Conservation (phyloP, 1,140 invertebrate genomes). For the Lithobius niger region DNA sequence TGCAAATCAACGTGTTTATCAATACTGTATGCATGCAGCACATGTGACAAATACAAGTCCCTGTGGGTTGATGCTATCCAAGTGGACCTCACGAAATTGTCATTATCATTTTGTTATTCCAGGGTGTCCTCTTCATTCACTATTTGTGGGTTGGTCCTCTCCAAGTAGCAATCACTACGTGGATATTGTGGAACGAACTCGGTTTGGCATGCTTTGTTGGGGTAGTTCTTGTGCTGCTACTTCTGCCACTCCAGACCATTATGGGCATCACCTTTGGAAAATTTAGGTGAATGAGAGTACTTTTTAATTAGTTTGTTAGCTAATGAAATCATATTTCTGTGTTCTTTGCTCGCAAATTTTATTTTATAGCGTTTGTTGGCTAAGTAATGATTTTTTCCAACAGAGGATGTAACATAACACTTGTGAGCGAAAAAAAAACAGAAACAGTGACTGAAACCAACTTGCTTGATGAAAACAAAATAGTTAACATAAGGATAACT, state of each 20-base stretch:
- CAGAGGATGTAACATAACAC: too few species aligned
- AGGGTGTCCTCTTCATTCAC: slow-evolving; percentile 37
- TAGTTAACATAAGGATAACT: too few species aligned
- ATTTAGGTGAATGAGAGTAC: too few species aligned
- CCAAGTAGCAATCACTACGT: slow-evolving; percentile 50
- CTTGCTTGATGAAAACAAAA: too few species aligned
- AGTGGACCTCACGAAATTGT: neutral
- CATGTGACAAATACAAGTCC: neutral
- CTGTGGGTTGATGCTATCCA: slow-evolving; percentile 11
- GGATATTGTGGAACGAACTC: slow-evolving; percentile 60
- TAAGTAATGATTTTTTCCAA: too few species aligned
- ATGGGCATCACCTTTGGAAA: slow-evolving; percentile 29
- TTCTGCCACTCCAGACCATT: slow-evolving; percentile 67
- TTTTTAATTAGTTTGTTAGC: too few species aligned
- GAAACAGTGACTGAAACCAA: too few species aligned
- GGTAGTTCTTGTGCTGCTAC: slow-evolving; percentile 56
- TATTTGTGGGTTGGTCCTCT: slow-evolving; percentile 51
- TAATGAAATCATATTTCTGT: too few species aligned
- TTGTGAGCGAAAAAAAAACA: too few species aligned
- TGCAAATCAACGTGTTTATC: neutral
- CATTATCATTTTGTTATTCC: slow-evolving; percentile 15
- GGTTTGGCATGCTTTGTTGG: slow-evolving; percentile 60
- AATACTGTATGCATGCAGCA: too few species aligned
- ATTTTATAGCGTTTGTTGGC: too few species aligned
- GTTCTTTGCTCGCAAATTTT: too few species aligned